Evolutionary conservation across 2,888 invertebrate genomes (phyloP), one percentile per base, ranked within the genome.

Genomic region (Tenthredo scrophulariae): DNA sequence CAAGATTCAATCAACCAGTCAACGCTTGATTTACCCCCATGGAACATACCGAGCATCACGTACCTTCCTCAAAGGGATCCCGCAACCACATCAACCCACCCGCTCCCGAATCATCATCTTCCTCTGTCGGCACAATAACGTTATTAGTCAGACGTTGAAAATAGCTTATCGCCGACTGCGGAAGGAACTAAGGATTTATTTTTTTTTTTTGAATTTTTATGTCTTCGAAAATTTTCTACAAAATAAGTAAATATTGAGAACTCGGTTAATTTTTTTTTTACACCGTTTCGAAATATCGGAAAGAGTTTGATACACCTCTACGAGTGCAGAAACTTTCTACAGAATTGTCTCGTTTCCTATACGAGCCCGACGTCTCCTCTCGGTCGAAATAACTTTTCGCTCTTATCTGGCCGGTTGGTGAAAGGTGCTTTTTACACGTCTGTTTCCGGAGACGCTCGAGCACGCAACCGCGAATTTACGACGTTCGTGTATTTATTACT

Each of bases 1-100:
- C 89, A 87, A 88, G 87, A 86, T 85, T 87, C 86, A 85, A 88
- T 88, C 87, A 85, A 80, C 80, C 80, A 77, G 77, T 77, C 77
- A 77, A 75, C 67, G 84, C 29, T 85, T 70, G 58, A 85, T 86
- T 85, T 62, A 74, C 26, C 85, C 77, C 74, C 37, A 22, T 22
- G 18, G 18, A 26, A 77, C 50, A 86, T 85, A 80, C 84, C 85
- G 83, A 85, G 86, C 83, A 85, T 89, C 88, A 86, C 87, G 88
- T 86, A 89, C 86, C 46, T 85, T 84, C 84, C 84, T 87, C 88
- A 88, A 77, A 77, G 54, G 33, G n/a, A 54, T 77, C 77, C 77
- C 77, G 77, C 77, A 54, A 77, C 77, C 77, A 50, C 77, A 77
- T 77, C 77, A 77, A 50, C 50, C 46, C 54, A 33, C 18, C 77